Evolutionary conservation across 2,113 vertebrate species (phyloP).

Genomic region (Campylomormyrus tamandua): DNA sequence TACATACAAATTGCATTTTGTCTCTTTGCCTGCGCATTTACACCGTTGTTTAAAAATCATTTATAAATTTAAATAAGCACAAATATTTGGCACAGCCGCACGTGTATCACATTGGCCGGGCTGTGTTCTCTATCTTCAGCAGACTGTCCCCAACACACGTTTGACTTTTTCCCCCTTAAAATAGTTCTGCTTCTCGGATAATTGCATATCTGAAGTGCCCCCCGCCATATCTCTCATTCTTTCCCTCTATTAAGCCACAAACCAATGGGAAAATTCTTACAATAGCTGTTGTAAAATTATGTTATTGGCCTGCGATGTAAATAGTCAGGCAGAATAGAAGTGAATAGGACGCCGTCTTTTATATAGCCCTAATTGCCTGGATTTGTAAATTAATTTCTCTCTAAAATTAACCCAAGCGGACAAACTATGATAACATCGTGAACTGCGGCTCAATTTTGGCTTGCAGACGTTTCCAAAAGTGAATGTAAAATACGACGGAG

Average conservation of each 20-base stretch:
- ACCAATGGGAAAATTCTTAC: constrained; percentile 26
- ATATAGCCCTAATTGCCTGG: neutral
- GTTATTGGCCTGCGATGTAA: constrained; percentile 37
- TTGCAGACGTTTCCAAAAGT: neutral
- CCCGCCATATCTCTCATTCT: neutral
- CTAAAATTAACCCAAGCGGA: neutral
- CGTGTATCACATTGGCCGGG: neutral
- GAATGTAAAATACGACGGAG: neutral
- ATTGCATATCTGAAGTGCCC: constrained; percentile 17
- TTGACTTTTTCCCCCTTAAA: neutral
- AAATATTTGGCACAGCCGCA: constrained; percentile 18
- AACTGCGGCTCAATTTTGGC: neutral
- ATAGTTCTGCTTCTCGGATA: constrained; percentile 17
- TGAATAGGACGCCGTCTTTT: neutral
- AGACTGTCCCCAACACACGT: constrained; percentile 15
- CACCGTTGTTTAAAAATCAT: constrained; percentile 20
- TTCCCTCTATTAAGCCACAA: constrained; percentile 17
- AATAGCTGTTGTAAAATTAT: constrained; percentile 24
- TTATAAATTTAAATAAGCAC: constrained; percentile 27
- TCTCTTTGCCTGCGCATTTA: constrained; percentile 12
- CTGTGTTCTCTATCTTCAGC: constrained; percentile 3
- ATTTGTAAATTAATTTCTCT: constrained; percentile 14
- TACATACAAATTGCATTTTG: constrained; percentile 32
- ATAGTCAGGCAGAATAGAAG: neutral
- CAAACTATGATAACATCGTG: neutral